Base-by-base conservation (phyloP, 2,113 vertebrate species). In the Eupsittula cactorum region DNA sequence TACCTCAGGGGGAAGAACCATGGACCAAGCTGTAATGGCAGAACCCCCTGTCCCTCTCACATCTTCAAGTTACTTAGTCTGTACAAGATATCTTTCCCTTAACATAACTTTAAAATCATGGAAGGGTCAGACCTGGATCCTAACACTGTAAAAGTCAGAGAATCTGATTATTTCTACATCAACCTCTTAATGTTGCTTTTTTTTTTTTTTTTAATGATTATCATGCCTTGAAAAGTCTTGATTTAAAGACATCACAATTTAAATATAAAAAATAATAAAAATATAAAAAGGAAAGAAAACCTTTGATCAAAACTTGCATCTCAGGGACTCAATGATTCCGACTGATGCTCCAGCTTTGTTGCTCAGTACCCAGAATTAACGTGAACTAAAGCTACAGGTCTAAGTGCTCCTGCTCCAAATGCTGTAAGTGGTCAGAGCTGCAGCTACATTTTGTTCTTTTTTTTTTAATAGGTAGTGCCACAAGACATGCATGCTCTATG, bases 11-110 rank as follows among this genome's bases (percentile, higher is more conserved):
- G 70, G 44, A 50, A 88, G 19, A 86, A 44, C 14, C 9, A 11
- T 1, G 5, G 28, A 63, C 35, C 46, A 46, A 33, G n/a, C 16
- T 82, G 57, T 35, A 49, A 28, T 4, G 12, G 27, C 21, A 31
- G 55, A 37, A 16, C 16, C 20, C 19, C 18, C 16, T 25, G 9
- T 41, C 6, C 29, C 6, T 11, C 23, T 0, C 1, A 3, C 44
- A 53, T 28, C 64, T 50, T 49, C 52, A 39, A 28, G 59, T 76
- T 81, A 42, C 41, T 35, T 63, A 39, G 10, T 25, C 28, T 47
- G n/a, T 39, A 42, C 17, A 37, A 57, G 33, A 42, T 60, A 35
- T 9, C 47, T 75, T 82, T 37, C 63, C 13, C 42, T 35, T 64
- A 7, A 24, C 29, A 21, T 39, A 70, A n/a, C n/a, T 74, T 85